Conservation (phyloP, 1,140 invertebrate genomes). For the Lordiphosa stackelbergi region DNA sequence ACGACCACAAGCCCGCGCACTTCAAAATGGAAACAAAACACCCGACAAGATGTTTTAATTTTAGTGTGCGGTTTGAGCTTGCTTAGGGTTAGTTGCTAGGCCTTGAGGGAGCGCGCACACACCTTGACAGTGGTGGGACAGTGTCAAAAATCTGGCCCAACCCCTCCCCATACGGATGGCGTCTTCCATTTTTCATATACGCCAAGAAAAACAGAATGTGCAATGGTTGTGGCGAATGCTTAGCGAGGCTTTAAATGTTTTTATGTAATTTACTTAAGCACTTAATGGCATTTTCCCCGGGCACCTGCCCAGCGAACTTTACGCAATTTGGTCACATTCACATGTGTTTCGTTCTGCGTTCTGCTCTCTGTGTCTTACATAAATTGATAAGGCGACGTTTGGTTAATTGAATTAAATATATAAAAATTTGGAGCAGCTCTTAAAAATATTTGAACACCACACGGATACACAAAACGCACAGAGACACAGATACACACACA, state of each 20-base stretch:
- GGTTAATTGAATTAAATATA: constrained; percentile 65
- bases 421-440: constrained; percentile 52
- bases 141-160: constrained; percentile 40
- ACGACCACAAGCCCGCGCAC: constrained; percentile 24
- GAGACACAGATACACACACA: constrained; percentile 24
- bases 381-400: constrained; percentile 40
- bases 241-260: constrained; percentile 48
- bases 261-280: constrained; percentile 70
- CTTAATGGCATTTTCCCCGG: constrained; percentile 57
- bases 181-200: constrained; percentile 38
- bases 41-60: constrained; percentile 52
- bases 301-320: constrained; percentile 41
- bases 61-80: constrained; percentile 13
- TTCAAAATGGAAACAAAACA: constrained; percentile 41
- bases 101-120: constrained; percentile 36
- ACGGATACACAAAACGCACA: constrained; percentile 62
- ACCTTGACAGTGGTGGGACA: constrained; percentile 39
- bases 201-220: constrained; percentile 12
- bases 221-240: constrained; percentile 26
- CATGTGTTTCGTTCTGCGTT: constrained; percentile 13
- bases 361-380: constrained; percentile 46
- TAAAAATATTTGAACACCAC: constrained; percentile 28
- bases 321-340: constrained; percentile 47
- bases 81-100: constrained; percentile 28
- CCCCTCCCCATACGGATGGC: constrained; percentile 15